Conservation (phyloP, 2,888 invertebrate genomes). For the Linnaemya tessellans region DNA sequence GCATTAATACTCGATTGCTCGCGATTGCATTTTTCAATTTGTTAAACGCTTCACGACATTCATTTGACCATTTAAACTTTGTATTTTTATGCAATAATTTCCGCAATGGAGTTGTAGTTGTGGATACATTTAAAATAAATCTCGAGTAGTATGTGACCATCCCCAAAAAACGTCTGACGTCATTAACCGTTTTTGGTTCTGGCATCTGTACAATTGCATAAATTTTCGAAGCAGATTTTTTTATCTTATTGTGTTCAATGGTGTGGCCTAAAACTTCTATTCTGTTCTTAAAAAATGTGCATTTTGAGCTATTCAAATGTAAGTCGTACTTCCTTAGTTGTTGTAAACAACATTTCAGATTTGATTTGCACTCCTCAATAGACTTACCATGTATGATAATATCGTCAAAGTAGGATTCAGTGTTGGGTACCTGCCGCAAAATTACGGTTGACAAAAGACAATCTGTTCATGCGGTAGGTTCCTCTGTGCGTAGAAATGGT, state of each 20-base stretch:
- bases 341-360: background rate
- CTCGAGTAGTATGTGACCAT: conserved; percentile 47
- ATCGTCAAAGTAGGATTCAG: conserved; percentile 47
- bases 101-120: too few species aligned
- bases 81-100: too few species aligned
- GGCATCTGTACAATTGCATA: conserved; percentile 50
- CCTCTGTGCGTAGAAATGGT: conserved; percentile 46
- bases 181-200: conserved; percentile 45
- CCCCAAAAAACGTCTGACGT: conserved; percentile 57
- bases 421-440: background rate
- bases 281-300: conserved; percentile 44
- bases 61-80: too few species aligned
- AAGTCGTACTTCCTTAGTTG: conserved; percentile 51
- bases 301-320: conserved; percentile 58
- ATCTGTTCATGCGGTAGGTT: background rate
- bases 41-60: conserved; percentile 7
- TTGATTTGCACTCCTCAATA: conserved; percentile 10
- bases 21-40: conserved; percentile 53
- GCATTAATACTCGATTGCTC: conserved; percentile 49
- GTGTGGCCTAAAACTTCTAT: conserved; percentile 57
- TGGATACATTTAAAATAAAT: too few species aligned
- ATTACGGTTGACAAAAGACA: background rate
- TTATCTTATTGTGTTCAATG: conserved; percentile 42
- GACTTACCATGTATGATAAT: conserved; percentile 7
- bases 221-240: conserved; percentile 10